A percentile compares a stretch with the other conserved stretches of the same genome.
Conservation (phyloP, 2,888 invertebrate genomes). For the Candidula unifasciata region DNA sequence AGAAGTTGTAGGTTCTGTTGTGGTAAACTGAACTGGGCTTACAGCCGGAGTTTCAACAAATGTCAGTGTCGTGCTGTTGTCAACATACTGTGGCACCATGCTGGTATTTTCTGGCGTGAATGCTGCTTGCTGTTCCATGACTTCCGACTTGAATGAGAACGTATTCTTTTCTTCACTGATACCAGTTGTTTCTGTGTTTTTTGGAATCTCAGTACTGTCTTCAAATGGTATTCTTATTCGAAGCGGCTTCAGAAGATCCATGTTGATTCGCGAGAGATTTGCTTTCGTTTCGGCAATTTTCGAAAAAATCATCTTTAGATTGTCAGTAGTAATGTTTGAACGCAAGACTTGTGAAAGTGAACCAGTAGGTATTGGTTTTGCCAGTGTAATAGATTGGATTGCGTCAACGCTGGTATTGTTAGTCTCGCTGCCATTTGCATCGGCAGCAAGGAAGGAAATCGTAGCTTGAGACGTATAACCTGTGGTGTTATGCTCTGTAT, state of each 20-base stretch:
- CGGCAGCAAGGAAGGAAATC: background rate
- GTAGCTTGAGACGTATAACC: background rate
- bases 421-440: background rate
- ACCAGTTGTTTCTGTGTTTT: background rate
- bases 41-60: background rate
- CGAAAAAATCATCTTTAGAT: background rate
- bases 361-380: background rate
- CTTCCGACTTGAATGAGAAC: background rate
- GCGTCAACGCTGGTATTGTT: background rate
- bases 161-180: background rate
- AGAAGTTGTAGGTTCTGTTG: background rate
- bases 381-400: background rate
- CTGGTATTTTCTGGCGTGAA: background rate
- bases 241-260: background rate
- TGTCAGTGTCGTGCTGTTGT: background rate
- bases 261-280: constrained; percentile 10
- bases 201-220: background rate
- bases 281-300: constrained; percentile 29
- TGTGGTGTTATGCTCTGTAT: background rate
- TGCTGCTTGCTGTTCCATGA: background rate
- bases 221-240: background rate
- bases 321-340: constrained; percentile 1
- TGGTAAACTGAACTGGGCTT: background rate
- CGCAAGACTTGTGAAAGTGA: background rate
- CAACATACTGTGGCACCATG: no score